phyloP scores from a whole-genome alignment of 2,113 vertebrate genomes.

The Chelonoidis abingdonii region DNA sequence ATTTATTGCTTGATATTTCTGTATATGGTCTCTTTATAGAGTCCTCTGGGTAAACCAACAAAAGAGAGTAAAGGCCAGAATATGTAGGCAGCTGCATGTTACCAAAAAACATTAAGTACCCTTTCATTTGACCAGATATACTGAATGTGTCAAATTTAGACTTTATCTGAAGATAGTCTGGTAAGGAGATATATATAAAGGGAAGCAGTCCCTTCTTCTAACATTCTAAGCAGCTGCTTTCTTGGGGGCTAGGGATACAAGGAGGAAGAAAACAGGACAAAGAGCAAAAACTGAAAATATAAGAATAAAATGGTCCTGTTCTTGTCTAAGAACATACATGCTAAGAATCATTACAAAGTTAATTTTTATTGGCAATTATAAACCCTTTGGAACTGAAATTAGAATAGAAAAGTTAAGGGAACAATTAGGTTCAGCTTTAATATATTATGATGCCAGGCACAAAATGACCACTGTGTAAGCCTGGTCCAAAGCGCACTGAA shows the following conservation, averaged over 20 bases:
- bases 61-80: conserved; percentile 41
- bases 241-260: neutral
- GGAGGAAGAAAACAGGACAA: neutral
- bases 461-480: neutral
- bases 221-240: neutral
- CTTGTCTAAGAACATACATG: neutral
- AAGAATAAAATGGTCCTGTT: neutral
- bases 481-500: neutral
- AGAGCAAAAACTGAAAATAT: neutral
- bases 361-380: neutral
- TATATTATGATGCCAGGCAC: neutral
- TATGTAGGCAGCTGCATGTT: conserved; percentile 1
- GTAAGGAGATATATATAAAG: neutral
- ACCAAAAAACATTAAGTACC: neutral
- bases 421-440: neutral
- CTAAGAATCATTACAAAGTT: neutral
- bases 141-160: neutral
- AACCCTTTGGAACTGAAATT: neutral
- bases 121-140: neutral
- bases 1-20: conserved; percentile 59
- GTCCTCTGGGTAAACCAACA: conserved; percentile 40
- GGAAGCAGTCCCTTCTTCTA: neutral
- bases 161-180: neutral
- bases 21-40: conserved; percentile 25
- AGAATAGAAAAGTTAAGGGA: neutral